Conservation (phyloP, 2,113 vertebrate species). For the Hyla sarda region DNA sequence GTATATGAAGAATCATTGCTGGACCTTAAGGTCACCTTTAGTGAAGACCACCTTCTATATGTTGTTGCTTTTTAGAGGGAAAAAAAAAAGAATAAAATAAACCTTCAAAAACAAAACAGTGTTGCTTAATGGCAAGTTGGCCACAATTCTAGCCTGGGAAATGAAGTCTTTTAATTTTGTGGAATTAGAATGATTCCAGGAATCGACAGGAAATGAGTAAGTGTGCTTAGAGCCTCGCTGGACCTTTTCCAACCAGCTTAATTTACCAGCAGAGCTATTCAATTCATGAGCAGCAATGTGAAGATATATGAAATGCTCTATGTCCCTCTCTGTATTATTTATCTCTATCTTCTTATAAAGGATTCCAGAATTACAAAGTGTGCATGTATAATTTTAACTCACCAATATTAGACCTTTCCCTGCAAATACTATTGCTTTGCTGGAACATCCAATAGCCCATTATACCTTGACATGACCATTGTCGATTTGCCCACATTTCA, state of each 20-base stretch:
- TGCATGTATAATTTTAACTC: not conserved
- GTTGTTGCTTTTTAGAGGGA: not conserved
- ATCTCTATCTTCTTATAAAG: not conserved
- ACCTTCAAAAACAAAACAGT: not conserved
- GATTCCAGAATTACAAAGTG: not conserved
- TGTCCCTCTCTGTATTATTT: not conserved
- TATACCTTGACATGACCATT: not conserved
- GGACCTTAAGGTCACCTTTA: not conserved
- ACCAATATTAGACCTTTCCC: not conserved
- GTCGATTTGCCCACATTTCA: not conserved
- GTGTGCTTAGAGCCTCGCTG: not conserved
- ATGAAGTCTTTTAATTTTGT: conserved; percentile 28
- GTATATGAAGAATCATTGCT: not conserved
- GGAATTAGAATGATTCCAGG: conserved; percentile 35
- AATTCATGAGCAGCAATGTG: not conserved
- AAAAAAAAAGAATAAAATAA: not conserved
- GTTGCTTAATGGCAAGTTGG: not conserved
- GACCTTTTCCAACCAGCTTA: conserved; percentile 12
- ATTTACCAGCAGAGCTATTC: conserved; percentile 23
- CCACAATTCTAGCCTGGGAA: conserved; percentile 23
- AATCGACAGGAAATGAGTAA: conserved; percentile 33
- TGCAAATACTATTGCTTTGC: not conserved
- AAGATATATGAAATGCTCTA: conserved; percentile 12
- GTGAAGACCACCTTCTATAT: not conserved
- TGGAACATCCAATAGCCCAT: not conserved